Conservation (phyloP, 1,140 invertebrate species). For the Artemia franciscana region DNA sequence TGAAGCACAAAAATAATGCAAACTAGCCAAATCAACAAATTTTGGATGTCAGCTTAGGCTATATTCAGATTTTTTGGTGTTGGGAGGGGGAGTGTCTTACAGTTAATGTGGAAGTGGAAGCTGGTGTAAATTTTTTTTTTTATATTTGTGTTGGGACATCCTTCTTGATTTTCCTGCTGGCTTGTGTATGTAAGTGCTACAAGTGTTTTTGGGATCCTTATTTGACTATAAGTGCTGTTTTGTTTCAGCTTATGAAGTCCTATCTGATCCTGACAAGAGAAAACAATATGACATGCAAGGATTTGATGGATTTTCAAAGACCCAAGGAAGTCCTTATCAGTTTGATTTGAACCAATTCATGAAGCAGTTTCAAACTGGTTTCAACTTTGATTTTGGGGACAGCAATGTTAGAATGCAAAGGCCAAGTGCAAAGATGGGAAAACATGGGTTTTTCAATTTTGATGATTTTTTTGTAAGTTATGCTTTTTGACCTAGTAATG, state of each 20-base stretch:
- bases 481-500: background rate
- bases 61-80: too few species aligned
- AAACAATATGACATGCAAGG: slow-evolving; percentile 20
- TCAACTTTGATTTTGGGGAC: slow-evolving; percentile 8
- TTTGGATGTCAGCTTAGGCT: too few species aligned
- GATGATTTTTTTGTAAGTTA: background rate
- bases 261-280: slow-evolving; percentile 19
- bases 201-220: slow-evolving; percentile 1
- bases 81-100: too few species aligned
- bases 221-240: too few species aligned
- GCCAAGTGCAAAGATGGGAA: background rate
- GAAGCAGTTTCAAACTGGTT: slow-evolving; percentile 13
- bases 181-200: background rate
- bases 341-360: slow-evolving; percentile 21
- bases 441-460: background rate
- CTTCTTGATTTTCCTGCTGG: background rate
- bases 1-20: too few species aligned
- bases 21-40: too few species aligned
- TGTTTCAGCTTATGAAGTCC: slow-evolving; percentile 20
- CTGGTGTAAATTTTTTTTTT: background rate
- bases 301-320: slow-evolving; percentile 9
- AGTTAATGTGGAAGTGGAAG: too few species aligned
- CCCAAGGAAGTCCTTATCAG: slow-evolving; percentile 8
- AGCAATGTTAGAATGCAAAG: slow-evolving; percentile 5
- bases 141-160: too few species aligned